Percentiles rank a stretch among this genome's conserved stretches.
Conservation (phyloP, 35 echinoderm and acorn worm species). For the Strongylocentrotus purpuratus region DNA sequence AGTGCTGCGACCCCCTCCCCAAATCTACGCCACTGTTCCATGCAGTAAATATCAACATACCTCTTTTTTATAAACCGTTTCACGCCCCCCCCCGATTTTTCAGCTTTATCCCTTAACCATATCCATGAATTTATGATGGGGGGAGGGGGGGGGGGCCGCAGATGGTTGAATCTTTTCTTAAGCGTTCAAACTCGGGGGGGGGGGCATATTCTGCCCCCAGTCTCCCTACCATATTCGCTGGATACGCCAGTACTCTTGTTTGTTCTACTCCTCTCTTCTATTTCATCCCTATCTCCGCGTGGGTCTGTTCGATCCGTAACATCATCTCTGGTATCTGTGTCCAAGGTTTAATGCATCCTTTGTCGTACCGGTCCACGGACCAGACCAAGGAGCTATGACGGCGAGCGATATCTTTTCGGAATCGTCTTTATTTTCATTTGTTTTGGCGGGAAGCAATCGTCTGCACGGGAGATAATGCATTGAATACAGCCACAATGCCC, state of each 20-base stretch:
- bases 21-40: too few species aligned
- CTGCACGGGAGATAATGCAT: not conserved
- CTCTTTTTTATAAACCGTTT: too few species aligned
- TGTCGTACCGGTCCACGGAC: not conserved
- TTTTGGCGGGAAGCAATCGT: not conserved
- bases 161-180: too few species aligned
- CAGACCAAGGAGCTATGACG: not conserved
- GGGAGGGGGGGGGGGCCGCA: too few species aligned
- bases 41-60: too few species aligned
- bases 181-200: not conserved
- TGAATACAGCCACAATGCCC: not conserved
- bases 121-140: too few species aligned
- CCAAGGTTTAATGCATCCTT: not conserved
- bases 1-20: not conserved
- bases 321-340: not conserved
- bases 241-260: not conserved
- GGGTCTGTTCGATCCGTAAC: not conserved
- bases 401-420: not conserved
- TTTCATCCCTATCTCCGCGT: not conserved
- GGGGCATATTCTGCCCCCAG: not conserved
- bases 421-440: conserved; percentile 2
- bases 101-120: too few species aligned
- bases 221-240: not conserved
- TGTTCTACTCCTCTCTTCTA: not conserved
- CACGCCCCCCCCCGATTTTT: too few species aligned